Base-by-base conservation (phyloP, 2,113 vertebrate species). In the Salvelinus sp. region DNA sequence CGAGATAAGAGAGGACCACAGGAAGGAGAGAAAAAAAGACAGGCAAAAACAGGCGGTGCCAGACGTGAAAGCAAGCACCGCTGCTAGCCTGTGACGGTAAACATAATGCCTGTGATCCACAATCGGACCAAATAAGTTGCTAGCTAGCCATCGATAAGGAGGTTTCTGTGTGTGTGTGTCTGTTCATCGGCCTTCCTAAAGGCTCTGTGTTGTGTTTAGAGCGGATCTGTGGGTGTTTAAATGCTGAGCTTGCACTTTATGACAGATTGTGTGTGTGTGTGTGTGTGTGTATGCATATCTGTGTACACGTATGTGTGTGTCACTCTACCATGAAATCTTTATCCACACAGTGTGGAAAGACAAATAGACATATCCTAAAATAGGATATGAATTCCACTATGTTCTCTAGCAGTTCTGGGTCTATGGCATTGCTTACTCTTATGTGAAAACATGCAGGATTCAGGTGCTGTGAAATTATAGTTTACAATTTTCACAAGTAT, bases 1-100 rank as follows among this genome's bases (percentile, higher is more conserved):
- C 94, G 93, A 94, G 95, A 97, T 96, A 93, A 95, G 96, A 95
- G 95, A 94, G 96, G 95, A 97, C 95, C 95, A 94, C 92, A 95
- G 94, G 88, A 92, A 86, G 79, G 82, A 76, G 62, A 64, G 30
- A 27, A 58, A 89, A 86, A 89, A 86, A 94, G 93, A 92, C 95
- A 72, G 28, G 80, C 82, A 87, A 82, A 90, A 95, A 94, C 92
- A 94, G 50, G 16, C 1, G 92, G 91, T 91, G 90, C 81, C 90
- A 94, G 93, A 93, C 93, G 92, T 93, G 88, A 93, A 91, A 84
- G 86, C 77, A 94, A 93, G 93, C 93, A 92, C 93, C 88, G 87
- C 77, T 89, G 47, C 27, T 76, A 88, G 69, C 70, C 76, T 72
- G 63, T 85, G 87, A 86, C 83, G 64, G 77, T 70, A 88, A 69